Evolutionary conservation across 2,113 vertebrate genomes (phyloP).

Genomic region (Pelobates fuscus): DNA sequence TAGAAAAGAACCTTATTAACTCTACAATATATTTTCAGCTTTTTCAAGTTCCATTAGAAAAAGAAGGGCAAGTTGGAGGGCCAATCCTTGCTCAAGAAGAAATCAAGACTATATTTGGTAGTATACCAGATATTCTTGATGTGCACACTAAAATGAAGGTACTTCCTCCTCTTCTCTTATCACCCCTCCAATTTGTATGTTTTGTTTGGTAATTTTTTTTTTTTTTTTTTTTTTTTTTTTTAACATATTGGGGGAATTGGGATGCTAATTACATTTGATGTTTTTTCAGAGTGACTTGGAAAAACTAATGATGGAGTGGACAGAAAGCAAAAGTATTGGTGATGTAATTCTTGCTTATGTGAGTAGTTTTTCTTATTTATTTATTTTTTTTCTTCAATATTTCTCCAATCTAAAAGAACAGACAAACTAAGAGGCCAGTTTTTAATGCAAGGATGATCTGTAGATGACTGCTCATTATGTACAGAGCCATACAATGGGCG

Average conservation of each 20-base stretch:
- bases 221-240: not conserved
- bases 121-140: constrained; percentile 95
- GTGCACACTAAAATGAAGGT: constrained; percentile 96
- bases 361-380: constrained; percentile 60
- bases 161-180: constrained; percentile 50
- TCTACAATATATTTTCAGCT: constrained; percentile 65
- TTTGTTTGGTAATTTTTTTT: not conserved
- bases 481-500: no score
- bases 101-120: constrained; percentile 97
- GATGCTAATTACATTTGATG: not conserved
- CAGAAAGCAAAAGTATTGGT: constrained; percentile 89
- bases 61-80: constrained; percentile 92
- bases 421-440: no score
- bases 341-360: constrained; percentile 95
- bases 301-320: constrained; percentile 91
- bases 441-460: no score
- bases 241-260: no score
- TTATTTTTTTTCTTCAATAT: no score
- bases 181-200: no score
- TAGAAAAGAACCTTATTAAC: no score
- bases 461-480: no score
- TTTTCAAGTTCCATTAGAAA: constrained; percentile 92
- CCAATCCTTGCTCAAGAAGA: constrained; percentile 95
- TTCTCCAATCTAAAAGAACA: no score
- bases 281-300: constrained; percentile 84